These are phyloP conservation scores for Phoxinus phoxinus DNA, from an alignment of 2,113 vertebrate genomes.

Conservation along the genomic window DNA sequence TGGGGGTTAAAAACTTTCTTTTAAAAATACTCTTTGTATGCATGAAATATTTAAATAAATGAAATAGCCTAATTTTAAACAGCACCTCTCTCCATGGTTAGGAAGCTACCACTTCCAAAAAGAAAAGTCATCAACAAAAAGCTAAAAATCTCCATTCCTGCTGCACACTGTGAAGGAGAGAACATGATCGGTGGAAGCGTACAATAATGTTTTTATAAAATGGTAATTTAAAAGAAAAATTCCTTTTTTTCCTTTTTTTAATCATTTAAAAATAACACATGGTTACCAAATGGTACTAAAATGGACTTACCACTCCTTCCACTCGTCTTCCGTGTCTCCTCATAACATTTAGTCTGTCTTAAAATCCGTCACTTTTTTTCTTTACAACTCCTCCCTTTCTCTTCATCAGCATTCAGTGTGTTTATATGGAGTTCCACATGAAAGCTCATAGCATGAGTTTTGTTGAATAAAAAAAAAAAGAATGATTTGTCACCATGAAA, in stretches of 20 bases:
- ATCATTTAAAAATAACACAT: background rate
- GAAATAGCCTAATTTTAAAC: background rate
- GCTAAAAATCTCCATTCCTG: background rate
- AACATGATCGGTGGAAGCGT: background rate
- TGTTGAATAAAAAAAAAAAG: background rate
- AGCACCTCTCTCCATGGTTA: background rate
- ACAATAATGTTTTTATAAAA: too few species aligned
- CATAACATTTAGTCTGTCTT: background rate
- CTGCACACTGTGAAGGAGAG: background rate
- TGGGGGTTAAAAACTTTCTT: too few species aligned
- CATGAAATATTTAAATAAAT: background rate
- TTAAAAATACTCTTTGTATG: background rate
- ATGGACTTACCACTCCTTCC: background rate
- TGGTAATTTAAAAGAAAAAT: too few species aligned
- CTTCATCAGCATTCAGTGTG: background rate
- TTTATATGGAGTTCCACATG: background rate
- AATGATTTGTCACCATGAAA: background rate
- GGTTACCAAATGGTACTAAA: background rate
- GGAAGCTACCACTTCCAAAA: background rate
- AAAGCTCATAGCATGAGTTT: background rate
- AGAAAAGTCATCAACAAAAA: background rate
- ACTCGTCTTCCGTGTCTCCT: background rate
- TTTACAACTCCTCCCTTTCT: conserved; percentile 3
- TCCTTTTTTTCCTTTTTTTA: too few species aligned
- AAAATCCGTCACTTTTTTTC: background rate